Evolutionary conservation across 1,140 invertebrate genomes (phyloP), one percentile per base, ranked within the genome.

Genomic region (Drosophila lacertosa): DNA sequence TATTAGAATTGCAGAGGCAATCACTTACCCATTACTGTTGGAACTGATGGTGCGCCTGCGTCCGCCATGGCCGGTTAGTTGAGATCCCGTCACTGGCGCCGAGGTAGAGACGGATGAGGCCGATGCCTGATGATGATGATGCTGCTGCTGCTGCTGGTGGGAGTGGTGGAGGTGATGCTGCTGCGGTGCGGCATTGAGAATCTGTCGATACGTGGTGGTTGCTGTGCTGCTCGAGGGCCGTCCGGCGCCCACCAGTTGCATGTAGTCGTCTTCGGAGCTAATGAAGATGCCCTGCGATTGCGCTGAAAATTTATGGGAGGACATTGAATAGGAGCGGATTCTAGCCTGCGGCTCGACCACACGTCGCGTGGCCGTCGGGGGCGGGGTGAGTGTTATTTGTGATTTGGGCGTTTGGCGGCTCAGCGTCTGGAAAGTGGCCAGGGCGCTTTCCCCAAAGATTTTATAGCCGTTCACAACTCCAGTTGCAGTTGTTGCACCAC

Each of bases 21-120:
- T 11, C 26, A 75, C 75, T 77, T 33, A 91, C 90, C 91, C 89
- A 57, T 91, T 91, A 68, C 91, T 91, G 55, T 90, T 91, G 50
- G 90, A 89, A 67, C 91, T 91, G 45, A 90, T 91, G 39, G 90
- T 91, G 35, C 91, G 82, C 55, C 91, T 77, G 35, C 90, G 77
- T 39, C 78, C 80, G 40, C 71, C 77, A 45, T 74, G 79, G 16
- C 69, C 79, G 69, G 57, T 59, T 35, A 74, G 47, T 66, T 77
- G 74, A 73, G 76, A 82, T 67, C 70, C 73, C 35, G 64, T 65
- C 40, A 66, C 69, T 44, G 75, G 75, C 29, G 77, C 79, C 44
- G 81, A 89, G 55, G 74, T 66, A 29, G 69, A 62, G 16, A 74
- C 67, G 18, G 72, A 29, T 39, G 59, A 35, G 33, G 51, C 42